Conservation (phyloP, 2,888 invertebrate species). For the Drosophila peninsularis region DNA sequence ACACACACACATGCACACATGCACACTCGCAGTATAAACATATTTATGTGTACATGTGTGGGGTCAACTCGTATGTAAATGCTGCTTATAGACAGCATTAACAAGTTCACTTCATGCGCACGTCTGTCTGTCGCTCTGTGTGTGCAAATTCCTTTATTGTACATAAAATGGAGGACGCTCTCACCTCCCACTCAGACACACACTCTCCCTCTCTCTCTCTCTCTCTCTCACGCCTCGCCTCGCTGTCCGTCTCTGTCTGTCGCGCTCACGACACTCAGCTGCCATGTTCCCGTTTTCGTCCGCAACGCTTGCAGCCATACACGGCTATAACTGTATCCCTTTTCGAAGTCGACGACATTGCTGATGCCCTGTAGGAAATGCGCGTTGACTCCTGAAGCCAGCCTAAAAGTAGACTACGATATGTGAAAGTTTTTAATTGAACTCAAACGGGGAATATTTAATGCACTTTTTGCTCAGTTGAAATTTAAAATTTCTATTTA, state of each 20-base stretch:
- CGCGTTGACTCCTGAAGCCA: conserved; percentile 33
- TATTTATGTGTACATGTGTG: conserved; percentile 46
- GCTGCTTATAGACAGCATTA: conserved; percentile 74
- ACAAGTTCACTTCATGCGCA: conserved; percentile 69
- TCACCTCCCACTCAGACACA: neutral
- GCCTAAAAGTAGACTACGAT: conserved; percentile 67
- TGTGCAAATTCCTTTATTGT: conserved; percentile 69
- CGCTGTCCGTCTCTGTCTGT: conserved; percentile 6
- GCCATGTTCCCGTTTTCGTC: conserved; percentile 61
- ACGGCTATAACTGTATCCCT: conserved; percentile 78
- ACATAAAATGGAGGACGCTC: conserved; percentile 64
- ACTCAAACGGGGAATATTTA: neutral
- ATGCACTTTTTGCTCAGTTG: neutral
- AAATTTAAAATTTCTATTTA: neutral
- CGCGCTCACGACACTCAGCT: conserved; percentile 58
- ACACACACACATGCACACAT: conserved; percentile 6
- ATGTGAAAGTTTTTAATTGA: conserved; percentile 23
- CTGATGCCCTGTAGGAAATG: conserved; percentile 68
- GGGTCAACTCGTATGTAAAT: conserved; percentile 72
- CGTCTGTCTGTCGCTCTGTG: conserved; percentile 43
- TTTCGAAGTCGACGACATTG: conserved; percentile 66
- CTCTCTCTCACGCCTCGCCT: too few relatives aligned
- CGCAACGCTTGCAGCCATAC: conserved; percentile 54
- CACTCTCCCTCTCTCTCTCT: neutral
- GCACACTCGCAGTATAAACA: conserved; percentile 28